Conservation (phyloP, 2,888 invertebrate species). For the Diplazon laetatorius region DNA sequence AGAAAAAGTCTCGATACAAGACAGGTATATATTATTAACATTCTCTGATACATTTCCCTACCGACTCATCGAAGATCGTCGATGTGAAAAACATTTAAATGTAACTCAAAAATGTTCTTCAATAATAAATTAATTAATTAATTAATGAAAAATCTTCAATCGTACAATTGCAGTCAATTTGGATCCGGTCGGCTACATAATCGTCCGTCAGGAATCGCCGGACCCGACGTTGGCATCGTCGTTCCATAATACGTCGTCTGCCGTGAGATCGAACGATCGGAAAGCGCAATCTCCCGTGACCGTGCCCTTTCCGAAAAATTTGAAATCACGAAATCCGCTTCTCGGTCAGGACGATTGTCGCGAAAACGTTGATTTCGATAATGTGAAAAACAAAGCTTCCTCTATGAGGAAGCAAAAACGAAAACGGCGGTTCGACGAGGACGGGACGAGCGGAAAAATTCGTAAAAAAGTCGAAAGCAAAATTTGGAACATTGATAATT, state of each 20-base stretch:
- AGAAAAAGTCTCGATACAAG: constrained; percentile 60
- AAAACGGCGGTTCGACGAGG: neutral
- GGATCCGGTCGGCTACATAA: constrained; percentile 53
- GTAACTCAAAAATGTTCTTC: too few relatives aligned
- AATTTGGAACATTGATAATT: constrained; percentile 29
- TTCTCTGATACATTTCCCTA: too few relatives aligned
- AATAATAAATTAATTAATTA: constrained; percentile 1
- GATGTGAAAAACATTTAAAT: too few relatives aligned
- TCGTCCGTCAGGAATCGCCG: constrained; percentile 49
- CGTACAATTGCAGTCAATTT: constrained; percentile 58
- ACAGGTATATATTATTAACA: constrained; percentile 65
- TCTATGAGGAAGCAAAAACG: neutral
- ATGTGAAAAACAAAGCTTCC: too few relatives aligned
- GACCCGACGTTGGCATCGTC: neutral
- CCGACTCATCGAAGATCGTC: too few relatives aligned
- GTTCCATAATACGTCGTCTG: neutral
- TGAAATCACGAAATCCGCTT: constrained; percentile 61
- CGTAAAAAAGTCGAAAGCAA: neutral
- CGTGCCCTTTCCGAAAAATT: constrained; percentile 62
- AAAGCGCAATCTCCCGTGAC: neutral
- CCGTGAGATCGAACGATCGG: neutral
- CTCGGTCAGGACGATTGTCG: neutral
- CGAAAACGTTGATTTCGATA: neutral
- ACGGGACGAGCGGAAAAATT: neutral
- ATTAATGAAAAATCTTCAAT: neutral